Evolutionary conservation across 1,140 invertebrate species (phyloP), one percentile per base, ranked within the genome.

Genomic region (Pseudobourletiella spinata): DNA sequence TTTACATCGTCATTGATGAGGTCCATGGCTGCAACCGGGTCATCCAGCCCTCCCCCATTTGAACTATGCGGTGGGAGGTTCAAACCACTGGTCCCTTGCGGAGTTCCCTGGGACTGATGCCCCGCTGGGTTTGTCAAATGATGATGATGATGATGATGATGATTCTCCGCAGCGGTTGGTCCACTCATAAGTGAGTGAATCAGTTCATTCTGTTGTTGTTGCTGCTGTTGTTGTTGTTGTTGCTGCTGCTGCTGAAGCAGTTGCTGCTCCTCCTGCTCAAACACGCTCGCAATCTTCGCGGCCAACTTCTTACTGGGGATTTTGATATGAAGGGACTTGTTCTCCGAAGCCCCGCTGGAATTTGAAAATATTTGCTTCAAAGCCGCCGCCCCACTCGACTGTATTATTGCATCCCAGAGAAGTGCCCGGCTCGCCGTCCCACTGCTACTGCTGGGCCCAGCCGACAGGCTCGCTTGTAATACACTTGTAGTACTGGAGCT

Each of bases 261-360:
- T 42, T 60, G 58, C 28, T 65, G 52, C 26, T 55, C 28, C 44
- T 57, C 59, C 46, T 66, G 58, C 46, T 70, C 65, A 29, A 67
- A 59, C 1, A 54, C 63, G 51, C 59, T 66, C 0, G 68, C 68
- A 44, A 70, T 59, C 60, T 66, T 67, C 14, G 68, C 68, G 4
- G 63, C 65, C 2, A 65, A 42, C 39, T 70, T 70, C 32, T 70
- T 67, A 48, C 61, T 64, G 3, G 66, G 66, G 20, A 67, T 67
- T 58, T 64, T 70, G 8, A 67, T 67, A 54, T 65, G 68, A 11
- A 61, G 62, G 8, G 26, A 32, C 20, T 55, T 55, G 3, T 39
- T n/a, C 8, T n/a, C n/a, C 8, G 8, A 11, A 39, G n/a, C 8
- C n/a, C 32, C 32, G 8, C 8, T 11, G n/a, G 32, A 39, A 39